A percentile compares a stretch with the other conserved stretches of the same genome.
phyloP scores from a whole-genome alignment of 2,797 vertebrate genomes.

The Argya squamiceps region DNA sequence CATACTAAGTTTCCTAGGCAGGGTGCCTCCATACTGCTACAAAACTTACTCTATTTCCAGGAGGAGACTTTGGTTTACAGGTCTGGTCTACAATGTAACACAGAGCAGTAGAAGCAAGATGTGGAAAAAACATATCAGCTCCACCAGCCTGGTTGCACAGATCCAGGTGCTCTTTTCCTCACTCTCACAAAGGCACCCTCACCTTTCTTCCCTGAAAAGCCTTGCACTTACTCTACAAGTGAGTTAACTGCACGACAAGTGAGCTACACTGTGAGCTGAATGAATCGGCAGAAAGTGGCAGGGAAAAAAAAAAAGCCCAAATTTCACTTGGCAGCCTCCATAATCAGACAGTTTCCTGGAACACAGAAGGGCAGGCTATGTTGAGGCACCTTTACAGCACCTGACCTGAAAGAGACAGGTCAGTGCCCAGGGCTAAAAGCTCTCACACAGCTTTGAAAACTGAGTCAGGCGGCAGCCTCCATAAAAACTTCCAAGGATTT shows the following conservation, averaged over 20 bases:
- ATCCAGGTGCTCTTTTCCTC: not conserved
- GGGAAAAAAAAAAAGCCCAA: not conserved
- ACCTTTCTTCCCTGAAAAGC: not conserved
- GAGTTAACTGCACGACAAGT: not conserved
- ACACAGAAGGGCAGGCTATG: not conserved
- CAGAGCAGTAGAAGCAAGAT: not conserved
- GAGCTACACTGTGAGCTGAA: not conserved
- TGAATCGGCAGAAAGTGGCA: not conserved
- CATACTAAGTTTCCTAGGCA: not conserved
- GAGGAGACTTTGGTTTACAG: fast-evolving
- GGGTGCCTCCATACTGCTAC: not conserved
- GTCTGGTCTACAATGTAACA: fast-evolving
- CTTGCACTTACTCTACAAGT: not conserved
- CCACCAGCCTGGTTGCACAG: not conserved
- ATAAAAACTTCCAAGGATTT: not conserved
- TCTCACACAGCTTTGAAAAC: not conserved
- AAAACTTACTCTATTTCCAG: not conserved
- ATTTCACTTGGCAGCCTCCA: not conserved
- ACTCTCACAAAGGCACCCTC: not conserved
- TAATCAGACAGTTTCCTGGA: not conserved
- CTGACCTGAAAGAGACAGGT: not conserved
- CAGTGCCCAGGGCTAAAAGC: not conserved
- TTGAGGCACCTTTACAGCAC: not conserved
- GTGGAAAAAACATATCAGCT: not conserved
- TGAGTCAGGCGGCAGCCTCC: not conserved